Evolutionary conservation across 1,140 invertebrate genomes (phyloP).

Genomic region (Probaryconus sp.): DNA sequence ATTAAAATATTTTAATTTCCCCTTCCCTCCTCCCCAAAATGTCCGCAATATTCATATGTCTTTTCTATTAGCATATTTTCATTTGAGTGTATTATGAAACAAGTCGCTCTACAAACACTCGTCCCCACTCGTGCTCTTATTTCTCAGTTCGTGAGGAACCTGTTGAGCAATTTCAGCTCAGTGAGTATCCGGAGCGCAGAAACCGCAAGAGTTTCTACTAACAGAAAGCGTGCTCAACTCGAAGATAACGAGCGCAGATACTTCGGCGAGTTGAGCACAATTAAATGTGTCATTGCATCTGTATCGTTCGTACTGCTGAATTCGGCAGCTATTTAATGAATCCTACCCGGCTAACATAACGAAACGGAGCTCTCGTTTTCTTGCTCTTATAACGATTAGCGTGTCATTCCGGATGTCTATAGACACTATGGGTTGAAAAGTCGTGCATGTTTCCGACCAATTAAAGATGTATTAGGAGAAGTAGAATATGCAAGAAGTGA

Average conservation of each 20-base stretch:
- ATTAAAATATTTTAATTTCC: too few relatives aligned
- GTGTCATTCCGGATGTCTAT: not conserved
- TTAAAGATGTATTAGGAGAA: constrained; percentile 61
- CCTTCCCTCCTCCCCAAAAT: too few relatives aligned
- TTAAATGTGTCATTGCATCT: constrained; percentile 63
- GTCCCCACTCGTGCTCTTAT: constrained; percentile 28
- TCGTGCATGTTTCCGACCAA: constrained; percentile 45
- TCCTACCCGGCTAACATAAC: constrained; percentile 55
- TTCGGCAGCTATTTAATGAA: constrained; percentile 71
- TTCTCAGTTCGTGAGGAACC: constrained; percentile 66
- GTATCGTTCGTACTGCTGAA: constrained; percentile 54
- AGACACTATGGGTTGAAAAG: constrained; percentile 7
- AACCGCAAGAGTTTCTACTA: constrained; percentile 3
- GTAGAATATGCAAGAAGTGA: constrained; percentile 39
- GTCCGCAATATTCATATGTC: too few relatives aligned
- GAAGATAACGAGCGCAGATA: not conserved
- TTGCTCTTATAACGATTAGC: not conserved
- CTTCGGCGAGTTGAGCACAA: constrained; percentile 64
- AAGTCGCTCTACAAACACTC: constrained; percentile 3
- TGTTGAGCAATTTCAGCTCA: constrained; percentile 74
- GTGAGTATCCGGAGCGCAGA: constrained; percentile 57
- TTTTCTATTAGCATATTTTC: too few relatives aligned
- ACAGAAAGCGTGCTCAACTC: constrained; percentile 34
- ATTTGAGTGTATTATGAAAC: constrained; percentile 29
- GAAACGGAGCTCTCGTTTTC: not conserved